Percentiles rank a stretch among this genome's conserved stretches.
Conservation (phyloP, 2,113 vertebrate genomes). For the Pedionomus torquatus region DNA sequence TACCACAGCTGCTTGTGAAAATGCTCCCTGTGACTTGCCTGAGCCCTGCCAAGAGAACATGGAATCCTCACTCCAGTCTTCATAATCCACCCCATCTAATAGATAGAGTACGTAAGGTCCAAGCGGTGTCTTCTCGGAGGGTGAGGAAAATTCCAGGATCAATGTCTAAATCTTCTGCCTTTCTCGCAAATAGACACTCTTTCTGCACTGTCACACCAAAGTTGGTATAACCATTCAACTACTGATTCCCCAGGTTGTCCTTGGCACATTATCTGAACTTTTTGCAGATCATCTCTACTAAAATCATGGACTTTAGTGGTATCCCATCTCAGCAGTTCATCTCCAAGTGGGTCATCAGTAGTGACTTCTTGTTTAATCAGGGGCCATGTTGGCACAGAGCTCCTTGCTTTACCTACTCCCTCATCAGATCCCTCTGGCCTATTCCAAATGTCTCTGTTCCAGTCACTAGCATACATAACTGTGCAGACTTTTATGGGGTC, state of each 20-base stretch:
- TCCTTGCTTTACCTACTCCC: not conserved
- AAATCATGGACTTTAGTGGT: not conserved
- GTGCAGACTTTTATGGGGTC: not conserved
- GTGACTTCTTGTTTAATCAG: not conserved
- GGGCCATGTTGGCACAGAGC: not conserved
- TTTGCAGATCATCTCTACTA: not conserved
- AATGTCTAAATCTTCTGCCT: not conserved
- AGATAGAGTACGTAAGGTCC: fast-evolving
- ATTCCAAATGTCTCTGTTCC: not conserved
- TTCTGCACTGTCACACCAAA: not conserved
- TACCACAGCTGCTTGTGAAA: not conserved
- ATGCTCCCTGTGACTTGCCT: fast-evolving
- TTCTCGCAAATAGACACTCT: not conserved
- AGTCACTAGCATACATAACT: not conserved
- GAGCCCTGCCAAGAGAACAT: not conserved
- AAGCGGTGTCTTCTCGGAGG: fast-evolving
- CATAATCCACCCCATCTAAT: not conserved
- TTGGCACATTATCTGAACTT: not conserved
- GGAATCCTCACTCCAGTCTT: not conserved
- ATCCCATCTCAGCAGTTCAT: not conserved
- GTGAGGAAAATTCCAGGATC: not conserved
- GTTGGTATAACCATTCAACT: not conserved
- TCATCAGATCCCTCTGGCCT: not conserved
- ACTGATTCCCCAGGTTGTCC: not conserved
- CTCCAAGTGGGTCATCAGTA: not conserved